These are phyloP conservation scores for Ara ararauna DNA, from an alignment of 2,797 vertebrate genomes.

Conservation along the genomic window DNA sequence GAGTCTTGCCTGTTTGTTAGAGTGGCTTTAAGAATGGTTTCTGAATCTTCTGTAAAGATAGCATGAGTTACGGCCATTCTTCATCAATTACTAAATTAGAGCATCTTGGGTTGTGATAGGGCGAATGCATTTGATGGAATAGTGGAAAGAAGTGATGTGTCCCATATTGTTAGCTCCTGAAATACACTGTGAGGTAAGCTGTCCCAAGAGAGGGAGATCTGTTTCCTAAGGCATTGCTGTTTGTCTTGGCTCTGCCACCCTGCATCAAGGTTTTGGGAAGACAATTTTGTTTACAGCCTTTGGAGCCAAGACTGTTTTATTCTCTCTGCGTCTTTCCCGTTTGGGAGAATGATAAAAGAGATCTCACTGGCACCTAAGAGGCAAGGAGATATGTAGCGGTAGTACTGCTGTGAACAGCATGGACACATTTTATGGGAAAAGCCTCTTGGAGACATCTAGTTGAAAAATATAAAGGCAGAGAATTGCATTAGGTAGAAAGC, in stretches of 20 bases:
- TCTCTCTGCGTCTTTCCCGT: background rate
- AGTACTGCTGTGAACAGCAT: background rate
- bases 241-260: background rate
- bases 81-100: background rate
- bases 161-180: background rate
- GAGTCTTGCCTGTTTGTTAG: background rate
- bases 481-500: background rate
- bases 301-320: background rate
- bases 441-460: background rate
- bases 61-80: accelerated
- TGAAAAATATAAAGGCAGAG: background rate
- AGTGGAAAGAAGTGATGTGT: background rate
- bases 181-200: background rate
- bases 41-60: background rate
- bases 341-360: background rate
- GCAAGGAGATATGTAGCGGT: accelerated
- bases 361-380: background rate
- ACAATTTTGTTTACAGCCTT: background rate
- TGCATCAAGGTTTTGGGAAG: background rate
- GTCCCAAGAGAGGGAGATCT: background rate
- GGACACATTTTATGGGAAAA: background rate
- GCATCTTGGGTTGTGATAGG: background rate
- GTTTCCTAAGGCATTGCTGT: background rate
- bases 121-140: background rate
- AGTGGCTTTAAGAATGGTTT: background rate